A percentile compares a stretch with the other conserved stretches of the same genome.
These are phyloP conservation scores for Orthosia gothica DNA, from an alignment of 2,888 invertebrate species.

Conservation along the genomic window DNA sequence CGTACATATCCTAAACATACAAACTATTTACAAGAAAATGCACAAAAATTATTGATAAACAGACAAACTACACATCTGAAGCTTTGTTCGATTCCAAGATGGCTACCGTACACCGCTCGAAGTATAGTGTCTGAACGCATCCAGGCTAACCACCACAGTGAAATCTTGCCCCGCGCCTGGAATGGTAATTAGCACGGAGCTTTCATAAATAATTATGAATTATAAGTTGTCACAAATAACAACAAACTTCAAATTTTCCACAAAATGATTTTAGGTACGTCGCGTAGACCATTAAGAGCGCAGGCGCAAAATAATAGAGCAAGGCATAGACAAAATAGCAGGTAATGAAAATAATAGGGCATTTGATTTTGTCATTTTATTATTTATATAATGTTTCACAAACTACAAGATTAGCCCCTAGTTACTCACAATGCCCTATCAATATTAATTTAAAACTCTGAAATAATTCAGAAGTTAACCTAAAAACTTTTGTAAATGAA, in stretches of 20 bases:
- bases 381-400: background rate
- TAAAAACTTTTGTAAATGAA: background rate
- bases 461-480: background rate
- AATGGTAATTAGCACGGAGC: conserved; percentile 89
- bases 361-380: conserved; percentile 24
- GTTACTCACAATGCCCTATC: background rate
- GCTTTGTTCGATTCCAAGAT: conserved; percentile 93
- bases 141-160: conserved; percentile 88
- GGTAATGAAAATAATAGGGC: conserved; percentile 65
- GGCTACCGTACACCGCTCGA: conserved; percentile 92
- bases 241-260: conserved; percentile 91
- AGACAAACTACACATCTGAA: conserved; percentile 92
- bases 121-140: conserved; percentile 90
- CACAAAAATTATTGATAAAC: conserved; percentile 92
- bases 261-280: conserved; percentile 90
- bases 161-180: conserved; percentile 89
- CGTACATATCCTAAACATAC: conserved; percentile 94
- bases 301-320: conserved; percentile 91
- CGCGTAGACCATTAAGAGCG: conserved; percentile 91
- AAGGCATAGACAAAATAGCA: conserved; percentile 85
- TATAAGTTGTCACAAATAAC: conserved; percentile 90
- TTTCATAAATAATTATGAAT: conserved; percentile 90
- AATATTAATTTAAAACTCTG: background rate
- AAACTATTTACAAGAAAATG: conserved; percentile 92
- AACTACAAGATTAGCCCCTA: background rate